Evolutionary conservation across 2,113 vertebrate species (phyloP), one percentile per base, ranked within the genome.

Genomic region (Uria lomvia): DNA sequence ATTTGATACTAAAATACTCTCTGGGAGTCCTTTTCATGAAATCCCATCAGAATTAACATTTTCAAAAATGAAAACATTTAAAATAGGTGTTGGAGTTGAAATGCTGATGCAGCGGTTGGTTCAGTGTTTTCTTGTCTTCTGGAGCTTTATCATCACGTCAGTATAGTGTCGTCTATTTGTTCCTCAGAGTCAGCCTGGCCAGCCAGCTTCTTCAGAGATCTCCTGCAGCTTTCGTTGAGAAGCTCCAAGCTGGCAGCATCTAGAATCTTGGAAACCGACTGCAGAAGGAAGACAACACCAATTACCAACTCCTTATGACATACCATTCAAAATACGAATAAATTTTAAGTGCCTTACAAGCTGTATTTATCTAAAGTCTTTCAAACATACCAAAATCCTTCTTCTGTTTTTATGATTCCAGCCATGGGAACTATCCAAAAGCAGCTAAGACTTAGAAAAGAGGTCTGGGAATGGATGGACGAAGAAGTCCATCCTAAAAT

Each of bases 131-230:
- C 81, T 66, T 58, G 79, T 56, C 75, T 83, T 76, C 11, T 12
- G 78, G 55, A 90, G 87, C 52, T 65, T 42, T 66, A 55, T 50
- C 8, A 96, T 99, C 99, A 99, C 95, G 99, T 99, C 90, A 99
- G 98, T 92, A 99, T 99, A 60, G 99, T 99, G 97, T 99, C 99
- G 4, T 99, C 99, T 4, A 99, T 99, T 95, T 99, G 99, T 97
- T 99, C 99, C 12, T 96, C 98, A 27, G 99, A 99, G 97, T 99
- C 99, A 1, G 98, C 98, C 95, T 98, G 98, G 93, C 98, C 94
- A 70, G 99, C 98, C 50, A 99, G 99, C 97, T 99, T 99, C 98
- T 98, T 99, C 97, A 99, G 97, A n/a, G 99, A 99, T 32, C 99
- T 98, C 60, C 99, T 98, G 96, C 98, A 98, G 97, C 99, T 98